Evolutionary conservation across 1,140 invertebrate species (phyloP), one percentile per base, ranked within the genome.

Genomic region (Drosophila albomicans): DNA sequence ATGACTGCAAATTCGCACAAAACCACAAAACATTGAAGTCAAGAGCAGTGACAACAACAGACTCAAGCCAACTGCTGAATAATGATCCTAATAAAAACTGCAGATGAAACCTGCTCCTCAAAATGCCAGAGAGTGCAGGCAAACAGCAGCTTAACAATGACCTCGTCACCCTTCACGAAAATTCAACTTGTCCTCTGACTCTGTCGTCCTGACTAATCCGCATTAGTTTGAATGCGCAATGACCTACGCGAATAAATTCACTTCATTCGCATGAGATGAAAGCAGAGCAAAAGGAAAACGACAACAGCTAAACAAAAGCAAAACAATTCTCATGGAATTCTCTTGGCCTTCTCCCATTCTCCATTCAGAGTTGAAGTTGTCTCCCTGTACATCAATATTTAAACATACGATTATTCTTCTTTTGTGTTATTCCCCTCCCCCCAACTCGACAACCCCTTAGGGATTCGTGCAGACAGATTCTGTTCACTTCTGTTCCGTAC

Each of bases 11-110:
- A 70, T 15, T 8, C 3, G 20, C 46, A 38, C 32, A 58, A 32
- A 69, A 66, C 69, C 62, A 48, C 69, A 72, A 41, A 71, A 69
- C 35, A 69, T 28, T 51, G 59, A 59, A 61, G 65, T 61, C 69
- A 68, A 69, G 52, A 38, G 51, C 71, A 69, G 54, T 48, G 51
- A 56, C 59, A 73, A 65, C 68, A 81, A 38, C n/a, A 56, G 48
- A 43, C 41, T 35, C 51, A 7, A 13, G 30, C 25, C 38, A 28
- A 45, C 56, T 16, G 13, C 66, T 87, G 67, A 82, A 86, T 82
- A 86, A 86, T 80, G 71, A 82, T 72, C 58, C 58, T 54, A 72
- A 87, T 86, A 78, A 86, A 86, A 86, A 78, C 79, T 75, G 67
- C 75, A 79, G 75, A 71, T 69, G 66, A 72, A 78, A 81, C 41